These are phyloP conservation scores for Agrenia bidenticulata DNA, from an alignment of 2,888 invertebrate species.

Conservation along the genomic window DNA sequence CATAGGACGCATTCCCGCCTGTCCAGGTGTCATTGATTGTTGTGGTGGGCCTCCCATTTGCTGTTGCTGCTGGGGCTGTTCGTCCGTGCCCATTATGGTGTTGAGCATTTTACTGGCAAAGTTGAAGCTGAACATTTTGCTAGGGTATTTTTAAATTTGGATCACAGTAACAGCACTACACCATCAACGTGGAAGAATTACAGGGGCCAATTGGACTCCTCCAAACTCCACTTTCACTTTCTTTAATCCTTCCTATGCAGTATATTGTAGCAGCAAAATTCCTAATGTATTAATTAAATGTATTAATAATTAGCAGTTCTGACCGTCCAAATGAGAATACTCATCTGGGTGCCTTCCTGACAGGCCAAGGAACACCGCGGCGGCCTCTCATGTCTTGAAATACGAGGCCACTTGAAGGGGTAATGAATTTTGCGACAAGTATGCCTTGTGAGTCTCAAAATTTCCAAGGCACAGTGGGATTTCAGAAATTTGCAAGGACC, in stretches of 20 bases:
- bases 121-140: slow-evolving; percentile 57
- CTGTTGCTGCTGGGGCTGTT: slow-evolving; percentile 46
- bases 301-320: too few relatives aligned
- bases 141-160: slow-evolving; percentile 2
- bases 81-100: slow-evolving; percentile 57
- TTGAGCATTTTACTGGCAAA: slow-evolving; percentile 59
- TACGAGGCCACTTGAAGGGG: not conserved
- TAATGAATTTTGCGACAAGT: not conserved
- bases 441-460: not conserved
- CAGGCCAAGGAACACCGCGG: slow-evolving; percentile 18
- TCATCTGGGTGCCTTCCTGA: slow-evolving; percentile 12
- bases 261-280: too few relatives aligned
- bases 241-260: too few relatives aligned
- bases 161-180: slow-evolving; percentile 15
- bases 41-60: slow-evolving; percentile 35
- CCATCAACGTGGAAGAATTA: slow-evolving; percentile 3
- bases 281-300: too few relatives aligned
- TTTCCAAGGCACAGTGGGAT: slow-evolving; percentile 48
- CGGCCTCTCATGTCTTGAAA: slow-evolving; percentile 6
- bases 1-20: slow-evolving; percentile 34
- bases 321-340: too few relatives aligned
- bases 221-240: too few relatives aligned
- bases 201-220: not conserved
- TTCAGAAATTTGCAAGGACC: slow-evolving; percentile 42
- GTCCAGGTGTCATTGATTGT: slow-evolving; percentile 34